Conservation (phyloP, 2,888 invertebrate species). For the Sepiola atlantica region DNA sequence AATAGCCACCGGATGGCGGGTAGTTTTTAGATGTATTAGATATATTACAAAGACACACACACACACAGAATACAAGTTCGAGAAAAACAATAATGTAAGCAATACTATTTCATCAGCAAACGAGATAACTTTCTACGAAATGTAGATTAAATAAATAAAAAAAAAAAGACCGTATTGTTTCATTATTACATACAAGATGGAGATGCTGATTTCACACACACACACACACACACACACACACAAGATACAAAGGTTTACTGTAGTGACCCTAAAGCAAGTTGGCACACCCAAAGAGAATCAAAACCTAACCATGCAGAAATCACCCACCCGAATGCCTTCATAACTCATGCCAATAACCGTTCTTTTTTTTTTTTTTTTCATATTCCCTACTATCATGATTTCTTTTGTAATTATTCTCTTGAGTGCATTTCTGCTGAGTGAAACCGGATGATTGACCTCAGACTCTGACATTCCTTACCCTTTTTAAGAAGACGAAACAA, state of each 20-base stretch:
- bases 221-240: neutral
- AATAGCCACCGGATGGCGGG: too few species aligned
- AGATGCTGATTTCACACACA: neutral
- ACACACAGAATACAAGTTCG: too few species aligned
- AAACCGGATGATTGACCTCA: neutral
- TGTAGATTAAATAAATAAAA: neutral
- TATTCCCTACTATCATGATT: neutral
- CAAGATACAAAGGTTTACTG: neutral
- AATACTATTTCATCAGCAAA: neutral
- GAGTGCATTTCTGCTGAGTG: neutral
- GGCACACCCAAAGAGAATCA: neutral
- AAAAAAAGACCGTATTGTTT: neutral
- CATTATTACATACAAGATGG: neutral
- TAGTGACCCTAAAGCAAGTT: neutral
- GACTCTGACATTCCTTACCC: neutral
- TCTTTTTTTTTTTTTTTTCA: neutral
- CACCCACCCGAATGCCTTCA: neutral
- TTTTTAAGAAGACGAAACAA: neutral
- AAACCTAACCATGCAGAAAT: neutral
- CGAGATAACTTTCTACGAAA: neutral
- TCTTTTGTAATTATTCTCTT: neutral
- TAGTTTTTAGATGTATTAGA: too few species aligned
- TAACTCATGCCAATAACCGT: neutral
- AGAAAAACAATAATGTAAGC: neutral
- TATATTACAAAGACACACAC: too few species aligned